Evolutionary conservation across 2,888 invertebrate genomes (phyloP).

Genomic region (Cyrtodaria siliqua): DNA sequence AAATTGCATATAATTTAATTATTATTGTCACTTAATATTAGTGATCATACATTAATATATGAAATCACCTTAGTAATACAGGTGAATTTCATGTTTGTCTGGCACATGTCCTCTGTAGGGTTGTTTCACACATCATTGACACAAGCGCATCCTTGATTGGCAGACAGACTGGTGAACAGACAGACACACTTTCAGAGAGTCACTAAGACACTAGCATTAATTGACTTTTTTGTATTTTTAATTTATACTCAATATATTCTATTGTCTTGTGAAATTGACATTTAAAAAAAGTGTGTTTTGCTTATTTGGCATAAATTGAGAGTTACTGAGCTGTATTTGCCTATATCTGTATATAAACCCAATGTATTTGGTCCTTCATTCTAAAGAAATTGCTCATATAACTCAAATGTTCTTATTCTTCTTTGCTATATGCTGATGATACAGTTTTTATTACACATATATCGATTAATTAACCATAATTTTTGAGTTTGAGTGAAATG

Average conservation of each 20-base stretch:
- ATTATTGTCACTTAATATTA: no score
- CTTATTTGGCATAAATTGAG: constrained; percentile 34
- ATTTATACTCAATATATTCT: neutral
- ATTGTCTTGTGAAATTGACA: neutral
- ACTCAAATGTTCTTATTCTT: neutral
- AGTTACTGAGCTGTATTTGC: neutral
- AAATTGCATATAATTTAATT: no score
- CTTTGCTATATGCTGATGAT: no score
- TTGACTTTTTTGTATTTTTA: constrained; percentile 24
- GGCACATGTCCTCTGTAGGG: no score
- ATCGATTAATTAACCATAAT: no score
- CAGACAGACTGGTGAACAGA: constrained; percentile 24
- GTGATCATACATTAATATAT: neutral
- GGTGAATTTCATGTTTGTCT: no score
- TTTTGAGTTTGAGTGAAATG: constrained; percentile 1
- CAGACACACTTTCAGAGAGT: constrained; percentile 34
- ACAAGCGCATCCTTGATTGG: no score
- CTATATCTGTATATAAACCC: no score
- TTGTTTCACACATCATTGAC: neutral
- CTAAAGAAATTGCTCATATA: constrained; percentile 6
- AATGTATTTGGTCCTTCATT: constrained; percentile 5
- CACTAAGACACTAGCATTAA: neutral
- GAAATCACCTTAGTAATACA: no score
- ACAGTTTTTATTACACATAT: no score
- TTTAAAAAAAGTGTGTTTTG: neutral